Conservation (phyloP, 2,113 vertebrate species). For the Sturnira hondurensis region DNA sequence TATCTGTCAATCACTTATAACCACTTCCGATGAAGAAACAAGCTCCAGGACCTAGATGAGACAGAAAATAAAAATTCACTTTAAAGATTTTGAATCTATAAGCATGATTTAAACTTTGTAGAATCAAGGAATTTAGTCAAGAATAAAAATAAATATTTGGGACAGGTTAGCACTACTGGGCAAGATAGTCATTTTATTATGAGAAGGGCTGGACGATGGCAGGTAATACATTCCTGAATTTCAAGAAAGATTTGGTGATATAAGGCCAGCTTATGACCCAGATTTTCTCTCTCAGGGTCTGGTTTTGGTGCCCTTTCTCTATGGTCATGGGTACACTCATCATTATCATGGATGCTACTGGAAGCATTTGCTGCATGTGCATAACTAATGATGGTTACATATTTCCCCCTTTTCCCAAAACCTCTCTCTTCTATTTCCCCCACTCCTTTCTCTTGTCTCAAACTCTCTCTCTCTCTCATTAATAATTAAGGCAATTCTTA, state of each 20-base stretch:
- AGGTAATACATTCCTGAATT: neutral
- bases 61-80: neutral
- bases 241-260: neutral
- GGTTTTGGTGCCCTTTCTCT: neutral
- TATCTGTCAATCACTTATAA: neutral
- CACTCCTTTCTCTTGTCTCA: neutral
- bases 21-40: neutral
- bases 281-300: neutral
- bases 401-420: neutral
- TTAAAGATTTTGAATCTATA: neutral
- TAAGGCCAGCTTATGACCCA: neutral
- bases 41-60: neutral
- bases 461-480: neutral
- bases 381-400: neutral
- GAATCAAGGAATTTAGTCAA: neutral
- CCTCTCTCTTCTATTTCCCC: neutral
- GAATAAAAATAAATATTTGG: neutral
- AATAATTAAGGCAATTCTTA: neutral
- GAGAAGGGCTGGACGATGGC: neutral
- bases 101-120: neutral
- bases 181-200: neutral
- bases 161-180: neutral
- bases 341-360: neutral
- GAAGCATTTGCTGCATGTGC: neutral
- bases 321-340: neutral